phyloP scores from a whole-genome alignment of 1,140 invertebrate species.

The Arctopsyche grandis region DNA sequence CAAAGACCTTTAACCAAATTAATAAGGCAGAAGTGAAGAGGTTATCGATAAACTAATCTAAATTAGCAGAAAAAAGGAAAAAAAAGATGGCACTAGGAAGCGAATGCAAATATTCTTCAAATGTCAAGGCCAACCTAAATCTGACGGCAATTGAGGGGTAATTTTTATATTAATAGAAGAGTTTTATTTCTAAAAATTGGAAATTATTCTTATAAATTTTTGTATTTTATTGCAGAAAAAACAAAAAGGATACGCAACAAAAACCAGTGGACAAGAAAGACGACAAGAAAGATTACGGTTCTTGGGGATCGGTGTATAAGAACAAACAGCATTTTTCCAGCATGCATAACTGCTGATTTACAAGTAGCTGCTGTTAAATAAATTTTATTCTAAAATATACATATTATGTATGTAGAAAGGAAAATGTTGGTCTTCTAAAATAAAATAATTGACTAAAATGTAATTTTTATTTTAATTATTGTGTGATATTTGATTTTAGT shows the following conservation, averaged over 20 bases:
- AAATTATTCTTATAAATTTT: not conserved
- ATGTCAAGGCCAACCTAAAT: conserved; percentile 47
- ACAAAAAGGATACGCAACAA: conserved; percentile 55
- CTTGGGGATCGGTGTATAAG: conserved; percentile 78
- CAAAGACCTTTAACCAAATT: conserved; percentile 37
- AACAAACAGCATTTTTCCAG: conserved; percentile 75
- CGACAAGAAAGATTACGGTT: conserved; percentile 68
- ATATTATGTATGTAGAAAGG: too few species aligned
- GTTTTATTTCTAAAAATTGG: not conserved
- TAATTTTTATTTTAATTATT: too few species aligned
- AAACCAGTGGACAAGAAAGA: conserved; percentile 57
- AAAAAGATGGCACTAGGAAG: conserved; percentile 52
- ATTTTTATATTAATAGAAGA: not conserved
- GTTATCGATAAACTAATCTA: conserved; percentile 31
- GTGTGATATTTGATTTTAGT: too few species aligned
- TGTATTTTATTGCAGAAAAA: conserved; percentile 61
- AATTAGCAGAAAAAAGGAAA: not conserved
- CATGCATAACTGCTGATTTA: conserved; percentile 73
- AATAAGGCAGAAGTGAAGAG: conserved; percentile 52
- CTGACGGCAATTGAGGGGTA: conserved; percentile 44
- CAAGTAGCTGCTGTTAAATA: not conserved
- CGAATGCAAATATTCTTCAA: conserved; percentile 40
- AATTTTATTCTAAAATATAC: not conserved
- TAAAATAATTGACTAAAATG: too few species aligned
- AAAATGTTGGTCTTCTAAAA: too few species aligned